Conservation (phyloP, 1,140 invertebrate genomes). For the Panulirus ornatus region DNA sequence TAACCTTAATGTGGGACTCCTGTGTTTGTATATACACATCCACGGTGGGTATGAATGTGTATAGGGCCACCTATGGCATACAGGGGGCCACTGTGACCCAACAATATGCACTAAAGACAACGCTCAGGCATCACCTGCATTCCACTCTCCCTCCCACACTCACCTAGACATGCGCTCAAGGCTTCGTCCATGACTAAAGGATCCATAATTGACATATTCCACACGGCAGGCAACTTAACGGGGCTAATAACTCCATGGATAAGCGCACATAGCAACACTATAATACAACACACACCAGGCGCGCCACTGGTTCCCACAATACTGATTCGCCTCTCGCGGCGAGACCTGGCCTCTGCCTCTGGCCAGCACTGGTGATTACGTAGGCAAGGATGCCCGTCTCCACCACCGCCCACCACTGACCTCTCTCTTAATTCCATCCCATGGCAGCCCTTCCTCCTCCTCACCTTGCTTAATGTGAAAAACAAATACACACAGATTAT, state of each 20-base stretch:
- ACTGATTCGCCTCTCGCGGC: slow-evolving; percentile 47
- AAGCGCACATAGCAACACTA: slow-evolving; percentile 33
- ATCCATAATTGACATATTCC: slow-evolving; percentile 71
- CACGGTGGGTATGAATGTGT: neutral
- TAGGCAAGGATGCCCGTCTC: slow-evolving; percentile 29
- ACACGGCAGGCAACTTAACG: slow-evolving; percentile 2
- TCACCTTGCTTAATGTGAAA: neutral
- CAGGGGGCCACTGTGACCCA: neutral
- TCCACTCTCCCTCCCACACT: slow-evolving; percentile 16
- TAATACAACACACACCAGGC: slow-evolving; percentile 17
- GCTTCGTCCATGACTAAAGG: slow-evolving; percentile 65
- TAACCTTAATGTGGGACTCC: no score
- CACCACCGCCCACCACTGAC: neutral
- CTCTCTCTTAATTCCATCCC: neutral
- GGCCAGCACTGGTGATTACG: slow-evolving; percentile 55
- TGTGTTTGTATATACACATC: no score
- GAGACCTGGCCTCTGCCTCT: slow-evolving; percentile 23
- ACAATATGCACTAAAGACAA: no score
- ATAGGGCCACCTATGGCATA: neutral
- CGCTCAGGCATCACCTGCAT: neutral
- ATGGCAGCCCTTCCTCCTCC: neutral
- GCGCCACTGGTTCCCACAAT: slow-evolving; percentile 49
- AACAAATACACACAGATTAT: neutral
- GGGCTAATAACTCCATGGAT: slow-evolving; percentile 62
- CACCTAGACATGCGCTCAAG: slow-evolving; percentile 57